Percentiles rank a stretch among this genome's conserved stretches.
Evolutionary conservation across 2,888 invertebrate genomes (phyloP).

Genomic region (Crematogaster levior): DNA sequence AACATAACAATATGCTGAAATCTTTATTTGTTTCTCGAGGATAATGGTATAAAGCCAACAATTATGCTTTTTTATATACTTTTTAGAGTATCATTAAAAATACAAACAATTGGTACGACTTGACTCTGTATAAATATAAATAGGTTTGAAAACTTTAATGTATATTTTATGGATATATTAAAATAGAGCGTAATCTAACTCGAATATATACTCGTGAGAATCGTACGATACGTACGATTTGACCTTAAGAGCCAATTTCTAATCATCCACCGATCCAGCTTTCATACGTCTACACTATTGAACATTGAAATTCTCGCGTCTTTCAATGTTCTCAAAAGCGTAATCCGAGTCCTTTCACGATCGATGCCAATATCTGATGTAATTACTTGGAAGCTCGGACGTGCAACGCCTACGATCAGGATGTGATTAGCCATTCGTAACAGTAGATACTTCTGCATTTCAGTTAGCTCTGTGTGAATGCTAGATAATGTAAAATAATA

Average conservation of each 20-base stretch:
- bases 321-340: slow-evolving; percentile 71
- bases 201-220: neutral
- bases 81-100: neutral
- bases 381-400: slow-evolving; percentile 71
- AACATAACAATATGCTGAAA: neutral
- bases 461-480: neutral
- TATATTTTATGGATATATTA: neutral
- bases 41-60: neutral
- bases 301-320: slow-evolving; percentile 61
- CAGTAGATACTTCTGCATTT: slow-evolving; percentile 39
- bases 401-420: slow-evolving; percentile 64
- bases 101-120: too few species aligned
- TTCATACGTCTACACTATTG: slow-evolving; percentile 20
- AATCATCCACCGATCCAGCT: slow-evolving; percentile 48
- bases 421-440: slow-evolving; percentile 58
- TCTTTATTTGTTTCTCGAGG: neutral
- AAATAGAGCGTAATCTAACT: neutral
- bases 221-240: slow-evolving; percentile 19
- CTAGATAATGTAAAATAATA: neutral
- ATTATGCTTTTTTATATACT: neutral
- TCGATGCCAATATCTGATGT: slow-evolving; percentile 66
- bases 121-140: slow-evolving; percentile 3
- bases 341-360: slow-evolving; percentile 72
- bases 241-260: slow-evolving; percentile 24
- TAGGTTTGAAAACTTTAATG: neutral